Evolutionary conservation across 2,888 invertebrate genomes (phyloP), one percentile per base, ranked within the genome.

Genomic region (Salticus scenicus): DNA sequence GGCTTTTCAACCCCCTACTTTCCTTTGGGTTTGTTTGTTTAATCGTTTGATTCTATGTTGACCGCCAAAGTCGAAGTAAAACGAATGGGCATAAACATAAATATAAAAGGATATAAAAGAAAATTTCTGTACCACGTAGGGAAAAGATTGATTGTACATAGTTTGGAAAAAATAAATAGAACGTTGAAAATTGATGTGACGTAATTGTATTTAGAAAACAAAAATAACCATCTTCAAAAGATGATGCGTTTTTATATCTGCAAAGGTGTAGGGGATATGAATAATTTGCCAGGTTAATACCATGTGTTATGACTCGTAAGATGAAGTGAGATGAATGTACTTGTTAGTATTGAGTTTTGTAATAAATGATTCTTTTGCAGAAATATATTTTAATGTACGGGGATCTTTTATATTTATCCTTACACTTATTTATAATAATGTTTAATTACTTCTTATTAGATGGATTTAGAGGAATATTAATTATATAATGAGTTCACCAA

Each of bases 41-140:
- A 57, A 57, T 57, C 57, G 57, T 57, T 57, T 24, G 57, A 57
- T 57, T 57, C 24, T 57, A 24, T 57, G 57, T 57, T 57, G 57
- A 57, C 57, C 57, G 24, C 57, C 5, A 57, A 57, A 57, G 57
- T 57, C 57, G 24, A 57, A 57, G 24, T 24, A 57, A 24, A 57
- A 57, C 24, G 24, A 57, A 57, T 57, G 57, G 57, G 24, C 57
- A 24, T 17, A 2, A 12, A 24, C 57, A 57, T 57, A 57, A 57
- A 57, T 24, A 24, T 57, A 24, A 57, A 57, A 57, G 12, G 57
- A 57, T 24, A 57, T 57, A n/a, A 57, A 57, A 1, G 24, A 4
- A 57, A 24, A 57, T 24, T n/a, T 4, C 57, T 57, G 57, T 57
- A 24, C 24, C 57, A 24, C 24, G 24, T 24, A 57, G 24, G 57